These are phyloP conservation scores for Megalurothrips usitatus DNA, from an alignment of 2,888 invertebrate species.

Conservation along the genomic window DNA sequence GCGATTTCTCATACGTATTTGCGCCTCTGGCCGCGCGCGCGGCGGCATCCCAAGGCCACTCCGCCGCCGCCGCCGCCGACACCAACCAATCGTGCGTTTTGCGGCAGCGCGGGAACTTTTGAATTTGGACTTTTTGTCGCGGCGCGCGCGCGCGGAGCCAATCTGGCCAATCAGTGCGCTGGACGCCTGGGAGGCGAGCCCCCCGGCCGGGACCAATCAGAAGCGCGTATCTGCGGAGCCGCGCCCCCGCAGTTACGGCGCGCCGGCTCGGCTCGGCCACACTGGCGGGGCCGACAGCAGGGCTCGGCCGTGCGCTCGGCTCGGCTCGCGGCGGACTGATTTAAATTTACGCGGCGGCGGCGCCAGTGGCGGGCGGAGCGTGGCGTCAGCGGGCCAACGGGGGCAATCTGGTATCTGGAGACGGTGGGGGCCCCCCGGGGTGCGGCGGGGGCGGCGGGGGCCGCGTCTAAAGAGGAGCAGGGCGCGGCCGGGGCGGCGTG, in stretches of 20 bases:
- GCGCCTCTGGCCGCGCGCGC: not conserved
- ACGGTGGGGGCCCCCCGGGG: not conserved
- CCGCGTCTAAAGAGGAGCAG: too few species aligned
- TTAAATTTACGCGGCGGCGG: slow-evolving; percentile 21
- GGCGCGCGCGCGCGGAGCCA: too few species aligned
- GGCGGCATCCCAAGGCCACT: not conserved
- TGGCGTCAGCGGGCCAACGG: not conserved
- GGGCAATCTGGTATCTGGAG: slow-evolving; percentile 14
- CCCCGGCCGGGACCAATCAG: too few species aligned
- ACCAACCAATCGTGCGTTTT: too few species aligned
- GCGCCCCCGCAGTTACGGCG: too few species aligned
- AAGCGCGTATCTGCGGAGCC: too few species aligned
- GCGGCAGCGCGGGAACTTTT: too few species aligned
- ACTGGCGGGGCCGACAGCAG: not conserved
- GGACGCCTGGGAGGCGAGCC: too few species aligned
- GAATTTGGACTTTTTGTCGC: too few species aligned
- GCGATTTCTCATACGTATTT: not conserved
- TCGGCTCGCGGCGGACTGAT: not conserved
- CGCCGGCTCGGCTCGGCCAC: not conserved
- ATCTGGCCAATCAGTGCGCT: too few species aligned
- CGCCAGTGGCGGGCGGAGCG: not conserved
- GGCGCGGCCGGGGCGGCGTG: not conserved
- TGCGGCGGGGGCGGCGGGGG: not conserved
- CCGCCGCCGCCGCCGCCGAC: too few species aligned
- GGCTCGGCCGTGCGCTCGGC: not conserved